Evolutionary conservation across 2,888 invertebrate species (phyloP).

Genomic region (Nesidiocoris tenuis): DNA sequence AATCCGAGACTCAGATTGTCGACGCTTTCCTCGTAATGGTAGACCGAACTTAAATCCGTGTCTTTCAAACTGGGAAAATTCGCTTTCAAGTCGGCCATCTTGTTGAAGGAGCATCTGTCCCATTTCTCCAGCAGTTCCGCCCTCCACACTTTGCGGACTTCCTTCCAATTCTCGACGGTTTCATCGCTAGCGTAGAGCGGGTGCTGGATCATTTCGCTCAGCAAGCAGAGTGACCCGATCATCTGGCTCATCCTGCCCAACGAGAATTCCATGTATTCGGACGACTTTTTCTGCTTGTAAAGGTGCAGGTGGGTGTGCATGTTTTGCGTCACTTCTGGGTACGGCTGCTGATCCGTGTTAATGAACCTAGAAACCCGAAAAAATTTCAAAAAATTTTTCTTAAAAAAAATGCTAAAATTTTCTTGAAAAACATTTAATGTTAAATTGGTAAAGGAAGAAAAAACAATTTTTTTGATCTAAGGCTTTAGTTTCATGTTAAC

Average conservation of each 20-base stretch:
- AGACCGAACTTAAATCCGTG: conserved; percentile 2
- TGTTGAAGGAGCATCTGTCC: conserved; percentile 58
- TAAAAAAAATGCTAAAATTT: neutral
- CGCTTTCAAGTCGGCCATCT: conserved; percentile 55
- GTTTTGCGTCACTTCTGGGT: conserved; percentile 60
- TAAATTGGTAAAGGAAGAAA: no score
- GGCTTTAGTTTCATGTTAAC: no score
- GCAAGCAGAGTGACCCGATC: conserved; percentile 40
- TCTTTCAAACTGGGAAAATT: conserved; percentile 19
- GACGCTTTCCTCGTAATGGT: conserved; percentile 26
- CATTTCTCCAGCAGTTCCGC: conserved; percentile 56
- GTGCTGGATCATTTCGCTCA: conserved; percentile 49
- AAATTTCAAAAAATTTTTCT: neutral
- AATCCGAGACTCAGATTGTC: conserved; percentile 25
- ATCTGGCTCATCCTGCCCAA: conserved; percentile 29
- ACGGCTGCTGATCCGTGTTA: conserved; percentile 63
- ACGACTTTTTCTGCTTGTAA: conserved; percentile 57
- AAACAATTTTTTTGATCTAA: no score
- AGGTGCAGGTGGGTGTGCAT: conserved; percentile 62
- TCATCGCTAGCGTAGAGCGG: conserved; percentile 47
- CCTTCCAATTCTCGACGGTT: conserved; percentile 49
- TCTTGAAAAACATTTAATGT: neutral
- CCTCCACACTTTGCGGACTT: conserved; percentile 51
- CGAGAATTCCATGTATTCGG: conserved; percentile 38
- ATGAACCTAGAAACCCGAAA: conserved; percentile 57